Percentiles rank a stretch among this genome's conserved stretches.
phyloP scores from a whole-genome alignment of 30 jellyfish, hydroid and myxozoan species.

The Cassiopea andromeda region DNA sequence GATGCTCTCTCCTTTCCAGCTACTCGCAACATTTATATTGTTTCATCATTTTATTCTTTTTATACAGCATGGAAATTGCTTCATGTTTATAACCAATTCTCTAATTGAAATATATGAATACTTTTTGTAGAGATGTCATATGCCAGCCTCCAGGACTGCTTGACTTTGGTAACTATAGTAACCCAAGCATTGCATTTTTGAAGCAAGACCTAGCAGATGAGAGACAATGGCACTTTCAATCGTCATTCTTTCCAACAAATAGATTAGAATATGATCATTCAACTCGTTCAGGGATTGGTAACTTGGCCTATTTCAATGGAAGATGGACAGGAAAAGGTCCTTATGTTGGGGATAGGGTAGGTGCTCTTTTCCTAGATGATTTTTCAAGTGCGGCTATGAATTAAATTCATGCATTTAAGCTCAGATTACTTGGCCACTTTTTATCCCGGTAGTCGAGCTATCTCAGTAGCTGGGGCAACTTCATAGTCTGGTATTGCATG shows the following conservation, averaged over 20 bases:
- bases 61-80: too few relatives aligned
- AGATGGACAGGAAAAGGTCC: slow-evolving; percentile 8
- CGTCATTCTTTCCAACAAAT: slow-evolving; percentile 7
- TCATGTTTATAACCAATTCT: too few relatives aligned
- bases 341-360: slow-evolving; percentile 47
- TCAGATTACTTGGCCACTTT: too few relatives aligned
- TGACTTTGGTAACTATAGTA: slow-evolving; percentile 39
- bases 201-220: slow-evolving; percentile 48
- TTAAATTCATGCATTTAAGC: too few relatives aligned
- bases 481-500: too few relatives aligned
- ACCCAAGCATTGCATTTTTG: background rate
- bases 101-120: too few relatives aligned
- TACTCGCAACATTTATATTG: too few relatives aligned
- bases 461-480: too few relatives aligned
- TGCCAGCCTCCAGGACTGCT: slow-evolving; percentile 30
- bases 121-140: slow-evolving; percentile 10
- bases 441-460: too few relatives aligned
- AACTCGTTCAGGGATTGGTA: slow-evolving; percentile 30
- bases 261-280: slow-evolving; percentile 62
- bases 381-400: background rate
- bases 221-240: slow-evolving; percentile 41
- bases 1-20: too few relatives aligned
- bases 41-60: too few relatives aligned
- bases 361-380: background rate
- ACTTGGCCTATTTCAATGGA: slow-evolving; percentile 30